phyloP scores from a whole-genome alignment of 2,888 invertebrate genomes.

The Patella caerulea region DNA sequence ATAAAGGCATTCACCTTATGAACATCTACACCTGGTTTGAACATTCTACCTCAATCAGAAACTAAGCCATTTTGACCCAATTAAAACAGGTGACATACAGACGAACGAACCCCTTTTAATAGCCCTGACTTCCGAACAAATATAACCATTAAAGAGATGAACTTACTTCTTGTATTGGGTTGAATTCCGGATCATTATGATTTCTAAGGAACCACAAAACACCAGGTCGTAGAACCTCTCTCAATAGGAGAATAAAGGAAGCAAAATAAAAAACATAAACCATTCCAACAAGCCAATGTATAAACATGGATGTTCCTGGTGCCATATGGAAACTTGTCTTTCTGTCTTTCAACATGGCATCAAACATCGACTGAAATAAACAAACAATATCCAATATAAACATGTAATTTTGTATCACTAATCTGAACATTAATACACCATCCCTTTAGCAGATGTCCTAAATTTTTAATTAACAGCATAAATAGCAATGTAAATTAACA shows the following conservation, averaged over 20 bases:
- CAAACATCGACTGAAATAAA: conserved; percentile 69
- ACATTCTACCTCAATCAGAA: no score
- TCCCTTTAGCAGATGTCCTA: no score
- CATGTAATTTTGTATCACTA: no score
- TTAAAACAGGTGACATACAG: no score
- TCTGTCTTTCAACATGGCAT: conserved; percentile 75
- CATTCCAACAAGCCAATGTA: conserved; percentile 99
- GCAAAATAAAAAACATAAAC: conserved; percentile 99
- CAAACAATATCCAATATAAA: not conserved
- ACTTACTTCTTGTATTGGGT: conserved; percentile 89
- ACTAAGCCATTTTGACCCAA: no score
- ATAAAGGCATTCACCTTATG: no score
- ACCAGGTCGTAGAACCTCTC: conserved; percentile 96
- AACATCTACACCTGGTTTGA: no score
- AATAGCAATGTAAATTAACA: no score
- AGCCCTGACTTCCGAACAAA: no score
- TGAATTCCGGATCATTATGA: conserved; percentile 98
- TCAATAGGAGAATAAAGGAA: conserved; percentile 86
- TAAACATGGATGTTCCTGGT: conserved; percentile 96
- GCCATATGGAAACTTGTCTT: conserved; percentile 90
- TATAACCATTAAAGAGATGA: not conserved
- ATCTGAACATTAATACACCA: no score
- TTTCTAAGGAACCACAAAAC: conserved; percentile 98
- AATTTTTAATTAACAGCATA: no score
- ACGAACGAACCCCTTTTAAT: no score